A percentile compares a stretch with the other conserved stretches of the same genome.
phyloP scores from a whole-genome alignment of 2,888 invertebrate species.

The Syritta pipiens region DNA sequence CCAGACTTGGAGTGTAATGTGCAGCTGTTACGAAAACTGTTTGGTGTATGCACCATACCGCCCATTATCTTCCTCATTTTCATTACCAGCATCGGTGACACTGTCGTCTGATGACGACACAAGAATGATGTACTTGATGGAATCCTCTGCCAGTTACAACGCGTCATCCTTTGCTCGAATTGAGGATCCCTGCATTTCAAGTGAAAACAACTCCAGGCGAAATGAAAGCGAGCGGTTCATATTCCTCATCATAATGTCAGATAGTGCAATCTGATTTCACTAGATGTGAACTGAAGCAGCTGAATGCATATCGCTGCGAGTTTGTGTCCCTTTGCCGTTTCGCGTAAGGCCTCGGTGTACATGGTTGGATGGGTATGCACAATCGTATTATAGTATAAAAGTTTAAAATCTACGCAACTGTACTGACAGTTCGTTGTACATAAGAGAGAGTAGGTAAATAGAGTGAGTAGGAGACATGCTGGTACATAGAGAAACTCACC shows the following conservation, averaged over 20 bases:
- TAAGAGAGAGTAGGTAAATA: neutral
- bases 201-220: conserved; percentile 42
- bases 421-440: conserved; percentile 38
- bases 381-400: conserved; percentile 53
- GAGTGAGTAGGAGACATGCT: neutral
- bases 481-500: conserved; percentile 28
- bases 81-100: no score
- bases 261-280: conserved; percentile 43
- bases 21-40: no score
- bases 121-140: no score
- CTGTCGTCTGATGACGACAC: no score
- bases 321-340: conserved; percentile 28
- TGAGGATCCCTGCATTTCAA: neutral
- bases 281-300: conserved; percentile 60
- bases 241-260: conserved; percentile 42
- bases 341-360: neutral
- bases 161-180: neutral
- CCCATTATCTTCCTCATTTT: no score
- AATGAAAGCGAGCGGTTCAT: conserved; percentile 46
- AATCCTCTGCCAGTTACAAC: neutral
- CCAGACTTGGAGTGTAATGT: no score
- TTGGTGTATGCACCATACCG: no score
- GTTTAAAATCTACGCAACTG: conserved; percentile 52
- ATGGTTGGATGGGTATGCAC: conserved; percentile 56
- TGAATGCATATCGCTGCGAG: conserved; percentile 59